A percentile compares a stretch with the other conserved stretches of the same genome.
Conservation (phyloP, 2,113 vertebrate genomes). For the Speoplatyrhinus poulsoni region DNA sequence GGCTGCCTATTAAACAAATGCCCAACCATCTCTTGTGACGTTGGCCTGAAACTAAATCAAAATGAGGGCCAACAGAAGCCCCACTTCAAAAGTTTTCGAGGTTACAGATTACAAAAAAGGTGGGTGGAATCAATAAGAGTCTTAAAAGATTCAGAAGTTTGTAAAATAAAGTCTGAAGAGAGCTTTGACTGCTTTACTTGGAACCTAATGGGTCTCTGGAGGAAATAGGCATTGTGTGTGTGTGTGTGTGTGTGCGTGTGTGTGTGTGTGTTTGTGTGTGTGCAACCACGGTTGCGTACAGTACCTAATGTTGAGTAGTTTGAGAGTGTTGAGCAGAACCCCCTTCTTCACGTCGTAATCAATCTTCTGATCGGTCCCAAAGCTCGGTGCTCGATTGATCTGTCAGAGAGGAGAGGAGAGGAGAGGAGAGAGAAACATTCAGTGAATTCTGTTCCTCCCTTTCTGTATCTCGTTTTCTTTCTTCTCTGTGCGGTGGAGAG, state of each 20-base stretch:
- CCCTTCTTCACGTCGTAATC: constrained; percentile 97
- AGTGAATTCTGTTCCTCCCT: constrained; percentile 30
- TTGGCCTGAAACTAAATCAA: constrained; percentile 13
- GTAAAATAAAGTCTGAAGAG: constrained; percentile 15
- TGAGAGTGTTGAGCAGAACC: constrained; percentile 89
- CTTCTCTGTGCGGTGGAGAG: constrained; percentile 30
- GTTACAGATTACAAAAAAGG: constrained; percentile 21
- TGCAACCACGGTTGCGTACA: constrained; percentile 5
- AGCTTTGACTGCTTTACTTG: constrained; percentile 19
- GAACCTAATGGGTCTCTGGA: constrained; percentile 37
- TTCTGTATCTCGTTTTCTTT: constrained; percentile 21
- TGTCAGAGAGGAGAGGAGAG: constrained; percentile 61
- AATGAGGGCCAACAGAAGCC: constrained; percentile 12
- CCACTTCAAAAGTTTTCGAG: constrained; percentile 36
- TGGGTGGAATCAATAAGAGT: constrained; percentile 29
- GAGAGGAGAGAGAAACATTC: constrained; percentile 45
- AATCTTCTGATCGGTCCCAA: constrained; percentile 98
- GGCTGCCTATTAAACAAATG: constrained; percentile 4
- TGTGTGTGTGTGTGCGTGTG: background rate
- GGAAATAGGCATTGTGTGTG: constrained; percentile 4
- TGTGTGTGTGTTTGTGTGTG: constrained; percentile 4
- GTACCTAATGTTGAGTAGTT: constrained; percentile 95
- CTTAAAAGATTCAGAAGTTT: constrained; percentile 39
- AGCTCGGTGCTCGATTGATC: constrained; percentile 98
- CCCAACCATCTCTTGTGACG: background rate